These are phyloP conservation scores for Phengaris arion DNA, from an alignment of 2,888 invertebrate species.

Conservation along the genomic window DNA sequence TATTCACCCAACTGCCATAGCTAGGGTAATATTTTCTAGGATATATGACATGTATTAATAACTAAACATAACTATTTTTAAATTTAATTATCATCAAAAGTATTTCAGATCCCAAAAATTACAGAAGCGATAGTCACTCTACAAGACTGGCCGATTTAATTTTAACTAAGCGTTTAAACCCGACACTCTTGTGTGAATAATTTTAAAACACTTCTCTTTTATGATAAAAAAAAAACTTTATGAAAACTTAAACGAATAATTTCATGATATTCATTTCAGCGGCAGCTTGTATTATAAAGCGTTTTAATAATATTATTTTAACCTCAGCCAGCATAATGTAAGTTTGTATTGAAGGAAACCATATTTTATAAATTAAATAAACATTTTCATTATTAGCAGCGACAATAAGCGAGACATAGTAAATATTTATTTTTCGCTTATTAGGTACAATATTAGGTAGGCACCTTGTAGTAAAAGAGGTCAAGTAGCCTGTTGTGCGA, in stretches of 20 bases:
- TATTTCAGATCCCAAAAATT: not conserved
- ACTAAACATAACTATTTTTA: too few relatives aligned
- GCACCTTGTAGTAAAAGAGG: too few relatives aligned
- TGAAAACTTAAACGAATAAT: slow-evolving; percentile 23
- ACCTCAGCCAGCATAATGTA: not conserved
- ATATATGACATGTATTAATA: too few relatives aligned
- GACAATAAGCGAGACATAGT: too few relatives aligned
- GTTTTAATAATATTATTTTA: not conserved
- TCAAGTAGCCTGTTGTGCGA: too few relatives aligned
- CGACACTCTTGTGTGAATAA: slow-evolving; percentile 24
- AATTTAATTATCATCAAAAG: too few relatives aligned
- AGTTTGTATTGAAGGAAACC: not conserved
- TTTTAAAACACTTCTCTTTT: slow-evolving; percentile 26
- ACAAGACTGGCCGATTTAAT: slow-evolving; percentile 21
- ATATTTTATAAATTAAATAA: not conserved
- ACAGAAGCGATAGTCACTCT: not conserved
- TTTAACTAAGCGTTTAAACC: slow-evolving; percentile 25
- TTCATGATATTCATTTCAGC: slow-evolving; percentile 9
- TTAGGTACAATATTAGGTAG: too few relatives aligned
- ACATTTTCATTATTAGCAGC: not conserved
- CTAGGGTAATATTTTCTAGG: too few relatives aligned
- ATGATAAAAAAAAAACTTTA: slow-evolving; percentile 3
- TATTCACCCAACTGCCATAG: too few relatives aligned
- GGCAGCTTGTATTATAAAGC: slow-evolving; percentile 14
- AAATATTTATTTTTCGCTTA: too few relatives aligned